phyloP scores from a whole-genome alignment of 23 tunicate genomes.

The Pegea sp. region DNA sequence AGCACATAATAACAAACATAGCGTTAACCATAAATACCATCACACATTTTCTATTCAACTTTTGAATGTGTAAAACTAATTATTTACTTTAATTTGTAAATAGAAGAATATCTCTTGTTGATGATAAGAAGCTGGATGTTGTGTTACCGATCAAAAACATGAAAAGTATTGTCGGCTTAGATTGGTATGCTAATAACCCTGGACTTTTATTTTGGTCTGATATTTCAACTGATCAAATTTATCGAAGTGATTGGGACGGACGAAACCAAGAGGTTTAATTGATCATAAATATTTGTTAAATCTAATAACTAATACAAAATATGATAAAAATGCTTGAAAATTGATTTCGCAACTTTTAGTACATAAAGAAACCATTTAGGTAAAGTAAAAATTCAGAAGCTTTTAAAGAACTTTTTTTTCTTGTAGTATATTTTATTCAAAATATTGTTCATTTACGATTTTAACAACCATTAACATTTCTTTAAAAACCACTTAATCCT shows the following conservation, averaged over 20 bases:
- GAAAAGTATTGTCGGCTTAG: constrained; percentile 39
- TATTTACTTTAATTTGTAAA: background rate
- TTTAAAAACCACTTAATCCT: no score
- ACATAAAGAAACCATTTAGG: no score
- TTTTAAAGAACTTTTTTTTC: no score
- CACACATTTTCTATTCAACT: no score
- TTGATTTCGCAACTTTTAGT: no score
- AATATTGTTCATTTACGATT: no score
- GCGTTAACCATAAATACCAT: no score
- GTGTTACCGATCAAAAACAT: constrained; percentile 34
- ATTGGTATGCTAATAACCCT: constrained; percentile 38
- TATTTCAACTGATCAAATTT: constrained; percentile 28
- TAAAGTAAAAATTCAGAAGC: no score
- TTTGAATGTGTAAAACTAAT: no score
- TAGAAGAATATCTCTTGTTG: constrained; percentile 68
- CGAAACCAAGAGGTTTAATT: constrained; percentile 24
- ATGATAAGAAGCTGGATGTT: constrained; percentile 15
- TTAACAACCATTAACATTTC: no score
- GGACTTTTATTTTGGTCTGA: constrained; percentile 67
- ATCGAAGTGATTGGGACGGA: constrained; percentile 52
- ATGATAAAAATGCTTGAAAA: background rate
- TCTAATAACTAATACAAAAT: background rate
- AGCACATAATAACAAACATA: no score
- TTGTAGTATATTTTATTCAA: no score
- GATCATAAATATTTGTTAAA: background rate